Conservation (phyloP, 2,797 vertebrate species). For the Moxostoma hubbsi region DNA sequence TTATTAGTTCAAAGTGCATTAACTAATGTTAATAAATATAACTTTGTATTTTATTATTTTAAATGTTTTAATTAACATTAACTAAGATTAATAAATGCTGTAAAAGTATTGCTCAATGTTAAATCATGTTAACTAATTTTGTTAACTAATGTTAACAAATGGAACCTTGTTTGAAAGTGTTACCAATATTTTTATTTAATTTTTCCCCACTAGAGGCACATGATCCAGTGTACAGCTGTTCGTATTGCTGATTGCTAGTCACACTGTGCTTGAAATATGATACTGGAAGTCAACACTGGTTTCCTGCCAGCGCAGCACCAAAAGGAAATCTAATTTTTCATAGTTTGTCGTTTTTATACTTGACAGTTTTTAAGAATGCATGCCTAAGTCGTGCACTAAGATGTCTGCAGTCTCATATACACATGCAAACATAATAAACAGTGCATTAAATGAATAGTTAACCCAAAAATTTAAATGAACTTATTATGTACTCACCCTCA, state of each 20-base stretch:
- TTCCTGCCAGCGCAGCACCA: conserved; percentile 41
- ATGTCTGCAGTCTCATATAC: conserved; percentile 3
- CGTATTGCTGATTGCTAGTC: conserved; percentile 8
- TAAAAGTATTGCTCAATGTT: too few species aligned
- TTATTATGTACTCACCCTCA: too few species aligned
- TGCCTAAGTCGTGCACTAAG: background rate
- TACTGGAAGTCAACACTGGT: conserved; percentile 44
- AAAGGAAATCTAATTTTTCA: conserved; percentile 43
- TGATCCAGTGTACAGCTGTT: background rate
- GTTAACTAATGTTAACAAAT: too few species aligned
- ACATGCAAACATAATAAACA: conserved; percentile 2
- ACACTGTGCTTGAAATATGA: conserved; percentile 16
- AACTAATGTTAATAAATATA: too few species aligned
- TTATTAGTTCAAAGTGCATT: too few species aligned
- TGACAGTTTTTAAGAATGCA: background rate
- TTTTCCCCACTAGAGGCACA: background rate
- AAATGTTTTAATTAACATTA: too few species aligned
- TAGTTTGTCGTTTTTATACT: conserved; percentile 10
- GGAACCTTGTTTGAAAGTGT: too few species aligned
- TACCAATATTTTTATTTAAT: background rate
- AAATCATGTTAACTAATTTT: too few species aligned
- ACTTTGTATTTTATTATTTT: too few species aligned
- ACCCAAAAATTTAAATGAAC: too few species aligned
- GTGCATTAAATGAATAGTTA: background rate
- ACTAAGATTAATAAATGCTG: too few species aligned